Conservation (phyloP, 2,888 invertebrate species). For the Chironomus riparius region DNA sequence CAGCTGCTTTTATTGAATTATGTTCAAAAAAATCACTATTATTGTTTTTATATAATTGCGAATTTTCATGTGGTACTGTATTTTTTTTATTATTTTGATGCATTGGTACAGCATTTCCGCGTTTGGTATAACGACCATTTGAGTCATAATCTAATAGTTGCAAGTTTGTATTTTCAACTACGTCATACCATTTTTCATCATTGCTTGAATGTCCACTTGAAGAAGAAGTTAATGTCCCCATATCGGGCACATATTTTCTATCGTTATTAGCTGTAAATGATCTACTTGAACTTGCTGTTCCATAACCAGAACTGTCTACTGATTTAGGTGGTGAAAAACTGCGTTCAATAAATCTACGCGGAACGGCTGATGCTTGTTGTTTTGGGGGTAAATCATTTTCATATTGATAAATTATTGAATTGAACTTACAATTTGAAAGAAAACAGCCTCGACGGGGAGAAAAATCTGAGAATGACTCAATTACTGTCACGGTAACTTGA, state of each 20-base stretch:
- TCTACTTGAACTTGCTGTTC: constrained; percentile 55
- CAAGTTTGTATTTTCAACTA: constrained; percentile 39
- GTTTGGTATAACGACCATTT: constrained; percentile 34
- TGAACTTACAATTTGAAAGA: constrained; percentile 54
- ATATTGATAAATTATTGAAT: constrained; percentile 52
- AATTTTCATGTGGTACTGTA: background rate
- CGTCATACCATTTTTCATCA: constrained; percentile 57
- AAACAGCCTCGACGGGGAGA: constrained; percentile 59
- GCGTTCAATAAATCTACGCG: constrained; percentile 59
- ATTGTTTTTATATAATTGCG: background rate
- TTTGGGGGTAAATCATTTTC: constrained; percentile 49
- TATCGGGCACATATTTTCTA: constrained; percentile 31
- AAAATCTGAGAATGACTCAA: constrained; percentile 61
- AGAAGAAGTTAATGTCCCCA: constrained; percentile 52
- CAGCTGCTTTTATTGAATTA: background rate
- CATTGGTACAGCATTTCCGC: constrained; percentile 34
- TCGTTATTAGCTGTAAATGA: constrained; percentile 35
- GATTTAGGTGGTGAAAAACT: constrained; percentile 70
- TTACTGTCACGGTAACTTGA: constrained; percentile 73
- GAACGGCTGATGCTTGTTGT: constrained; percentile 36
- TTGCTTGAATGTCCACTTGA: constrained; percentile 53
- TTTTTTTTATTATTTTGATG: constrained; percentile 26
- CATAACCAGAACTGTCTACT: constrained; percentile 75
- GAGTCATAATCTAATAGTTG: constrained; percentile 42
- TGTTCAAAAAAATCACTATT: background rate